Base-by-base conservation (phyloP, 2,797 vertebrate species). In the Chelmon rostratus region DNA sequence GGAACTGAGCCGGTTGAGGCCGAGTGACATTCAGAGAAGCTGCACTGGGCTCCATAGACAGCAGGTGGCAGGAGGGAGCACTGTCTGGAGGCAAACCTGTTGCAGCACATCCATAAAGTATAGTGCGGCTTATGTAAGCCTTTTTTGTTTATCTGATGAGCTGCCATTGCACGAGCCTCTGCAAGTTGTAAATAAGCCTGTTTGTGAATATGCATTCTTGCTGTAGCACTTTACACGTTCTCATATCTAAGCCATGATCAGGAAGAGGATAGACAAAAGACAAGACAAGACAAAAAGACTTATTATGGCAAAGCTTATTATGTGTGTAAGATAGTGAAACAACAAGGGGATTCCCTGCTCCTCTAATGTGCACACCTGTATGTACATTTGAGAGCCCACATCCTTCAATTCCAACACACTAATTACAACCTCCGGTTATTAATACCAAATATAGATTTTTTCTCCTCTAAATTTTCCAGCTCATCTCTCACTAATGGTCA, bases 51-150 rank as follows among this genome's bases (percentile, higher is more conserved):
- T 81, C 18, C 35, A 4, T 46, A 10, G 68, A 76, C 91, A 91
- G 86, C 89, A 92, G 92, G 79, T 83, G 92, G 92, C 91, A 90
- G 84, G 57, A 86, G 46, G 69, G 78, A 84, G 64, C 79, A 58
- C 79, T 74, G 18, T 77, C 58, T 46, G 67, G 25, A 70, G 33
- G 23, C 33, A 70, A 68, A 91, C 91, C 89, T 90, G 88, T 92
- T 91, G 88, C 88, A 83, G 65, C 13, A 46, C 64, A 66, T 81
- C 69, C 54, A 64, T 82, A 68, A 77, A 78, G 38, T 63, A 40
- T 54, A 76, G 58, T 78, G 52, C 70, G 65, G 70, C 58, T 86
- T 79, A 79, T 84, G 76, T 71, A 79, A 83, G 73, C 13, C 47
- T 61, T 73, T 86, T 71, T 73, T 53, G 57, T 70, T 84, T 65